Evolutionary conservation across 2,797 vertebrate species (phyloP), one percentile per base, ranked within the genome.

Genomic region (Argya squamiceps): DNA sequence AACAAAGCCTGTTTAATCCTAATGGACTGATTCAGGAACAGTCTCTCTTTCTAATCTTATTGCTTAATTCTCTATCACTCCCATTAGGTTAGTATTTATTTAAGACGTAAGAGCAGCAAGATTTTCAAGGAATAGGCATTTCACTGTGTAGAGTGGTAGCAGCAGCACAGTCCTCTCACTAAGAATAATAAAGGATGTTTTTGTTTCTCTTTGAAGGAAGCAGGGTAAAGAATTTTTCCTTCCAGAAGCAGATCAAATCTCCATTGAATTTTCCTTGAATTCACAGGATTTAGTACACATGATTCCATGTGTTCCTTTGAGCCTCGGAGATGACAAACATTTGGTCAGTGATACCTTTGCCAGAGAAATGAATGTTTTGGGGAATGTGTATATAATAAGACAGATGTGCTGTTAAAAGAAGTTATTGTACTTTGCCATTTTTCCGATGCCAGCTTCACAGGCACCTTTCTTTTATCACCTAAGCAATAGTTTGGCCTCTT

Each of bases 1-100:
- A 96, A 94, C 91, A 97, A 97, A 97, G 95, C 94, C 94, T 93
- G 69, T 78, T 49, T 97, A 97, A 97, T 95, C 97, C 94, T 90
- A 89, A 85, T 84, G 79, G 84, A 79, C 91, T 93, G 93, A 85
- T 92, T 93, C 89, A 82, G 88, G 77, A 96, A 93, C 93, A 93
- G 95, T 84, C 95, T 96, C 74, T 96, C 69, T 83, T 75, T 95
- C 89, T 97, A 97, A 97, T 96, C 96, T 82, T 74, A 84, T 82
- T 97, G 92, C 87, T 78, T 95, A 95, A 94, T 75, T 93, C 77
- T 84, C 71, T 88, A 83, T 95, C 85, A 36, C 62, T 95, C 73
- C 87, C 59, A 53, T 87, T 93, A 68, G n/a, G 56, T 47, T 67
- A 55, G 87, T 15, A 81, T 78, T 94, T 92, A 52, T 84, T 80